Conservation (phyloP, 2,888 invertebrate species). For the Tetranychus piercei region DNA sequence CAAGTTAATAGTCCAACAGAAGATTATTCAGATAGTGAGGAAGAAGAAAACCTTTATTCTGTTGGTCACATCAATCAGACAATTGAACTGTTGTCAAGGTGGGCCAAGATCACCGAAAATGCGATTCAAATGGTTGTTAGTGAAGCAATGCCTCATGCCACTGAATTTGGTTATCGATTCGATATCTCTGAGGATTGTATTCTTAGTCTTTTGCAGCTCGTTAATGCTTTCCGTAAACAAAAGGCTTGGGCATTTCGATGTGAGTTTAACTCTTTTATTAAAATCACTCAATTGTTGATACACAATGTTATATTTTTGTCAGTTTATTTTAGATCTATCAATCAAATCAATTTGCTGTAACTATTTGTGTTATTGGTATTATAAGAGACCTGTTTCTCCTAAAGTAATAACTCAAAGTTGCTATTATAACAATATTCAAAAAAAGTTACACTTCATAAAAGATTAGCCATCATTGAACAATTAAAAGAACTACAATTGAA, state of each 20-base stretch:
- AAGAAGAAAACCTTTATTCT: background rate
- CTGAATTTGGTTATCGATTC: background rate
- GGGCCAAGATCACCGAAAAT: background rate
- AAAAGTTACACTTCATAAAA: background rate
- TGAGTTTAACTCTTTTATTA: background rate
- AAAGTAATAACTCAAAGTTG: too few relatives aligned
- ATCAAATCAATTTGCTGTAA: too few relatives aligned
- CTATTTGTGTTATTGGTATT: too few relatives aligned
- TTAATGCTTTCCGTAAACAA: conserved; percentile 8
- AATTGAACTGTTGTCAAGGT: background rate
- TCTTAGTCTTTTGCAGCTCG: background rate
- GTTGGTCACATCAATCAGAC: conserved; percentile 1
- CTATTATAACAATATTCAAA: background rate
- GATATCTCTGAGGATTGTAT: background rate
- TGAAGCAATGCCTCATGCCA: conserved; percentile 2
- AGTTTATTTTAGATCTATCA: too few relatives aligned
- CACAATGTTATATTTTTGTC: background rate
- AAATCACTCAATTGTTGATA: background rate
- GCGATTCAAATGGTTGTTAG: background rate
- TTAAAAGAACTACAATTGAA: too few relatives aligned
- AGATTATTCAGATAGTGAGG: background rate
- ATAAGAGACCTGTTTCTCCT: too few relatives aligned
- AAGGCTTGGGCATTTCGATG: conserved; percentile 4
- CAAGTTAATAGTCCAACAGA: too few relatives aligned
- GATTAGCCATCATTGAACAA: background rate